Evolutionary conservation across 2,888 invertebrate genomes (phyloP).

Genomic region (Polyommatus icarus): DNA sequence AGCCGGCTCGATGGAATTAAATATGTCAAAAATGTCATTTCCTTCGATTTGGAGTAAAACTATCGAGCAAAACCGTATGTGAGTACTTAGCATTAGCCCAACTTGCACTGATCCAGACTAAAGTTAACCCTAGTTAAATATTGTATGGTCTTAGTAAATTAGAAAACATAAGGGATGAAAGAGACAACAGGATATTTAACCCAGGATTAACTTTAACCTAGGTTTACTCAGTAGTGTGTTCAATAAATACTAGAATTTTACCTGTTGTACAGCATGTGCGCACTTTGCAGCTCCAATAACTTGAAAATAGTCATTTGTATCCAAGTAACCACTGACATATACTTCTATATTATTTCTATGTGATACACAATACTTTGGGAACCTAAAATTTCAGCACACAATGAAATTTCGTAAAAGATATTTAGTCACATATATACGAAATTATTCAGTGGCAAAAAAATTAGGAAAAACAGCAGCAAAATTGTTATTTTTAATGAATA

Average conservation of each 20-base stretch:
- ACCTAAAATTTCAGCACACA: conserved; percentile 49
- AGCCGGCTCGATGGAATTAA: too few species aligned
- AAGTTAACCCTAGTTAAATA: too few species aligned
- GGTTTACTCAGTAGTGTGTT: not conserved
- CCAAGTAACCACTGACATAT: conserved; percentile 55
- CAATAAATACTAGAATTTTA: conserved; percentile 40
- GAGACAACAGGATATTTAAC: not conserved
- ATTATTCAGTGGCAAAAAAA: too few species aligned
- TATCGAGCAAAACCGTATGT: too few species aligned
- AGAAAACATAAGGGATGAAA: not conserved
- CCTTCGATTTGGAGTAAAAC: too few species aligned
- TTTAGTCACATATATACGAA: too few species aligned
- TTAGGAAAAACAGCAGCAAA: too few species aligned
- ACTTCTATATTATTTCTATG: conserved; percentile 61
- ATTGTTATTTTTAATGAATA: too few species aligned
- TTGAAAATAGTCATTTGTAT: conserved; percentile 54
- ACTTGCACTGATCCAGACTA: too few species aligned
- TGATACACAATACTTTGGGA: conserved; percentile 66
- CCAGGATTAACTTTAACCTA: not conserved
- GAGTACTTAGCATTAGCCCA: too few species aligned
- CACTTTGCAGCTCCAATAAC: conserved; percentile 70
- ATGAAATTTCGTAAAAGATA: not conserved
- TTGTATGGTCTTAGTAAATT: too few species aligned
- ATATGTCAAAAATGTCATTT: too few species aligned
- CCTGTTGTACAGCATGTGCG: conserved; percentile 68